Base-by-base conservation (phyloP, 2,888 invertebrate species). In the Callyntrura guangdongensis region DNA sequence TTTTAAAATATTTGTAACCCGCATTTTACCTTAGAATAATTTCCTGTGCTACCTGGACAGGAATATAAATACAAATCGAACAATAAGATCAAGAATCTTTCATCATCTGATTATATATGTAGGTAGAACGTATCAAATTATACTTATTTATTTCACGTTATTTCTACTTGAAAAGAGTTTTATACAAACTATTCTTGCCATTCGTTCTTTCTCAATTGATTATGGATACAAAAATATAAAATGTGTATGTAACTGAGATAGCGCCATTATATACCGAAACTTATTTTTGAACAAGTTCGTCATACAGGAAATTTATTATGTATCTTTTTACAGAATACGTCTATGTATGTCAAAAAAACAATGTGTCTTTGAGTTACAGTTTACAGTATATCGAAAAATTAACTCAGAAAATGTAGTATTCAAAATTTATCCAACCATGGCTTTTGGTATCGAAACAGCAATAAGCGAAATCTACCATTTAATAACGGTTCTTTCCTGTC, bases 11-110 rank as follows among this genome's bases (percentile, higher is more conserved):
- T 12, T 47, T 56, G n/a, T 14, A n/a, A n/a, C n/a, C n/a, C n/a
- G n/a, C n/a, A n/a, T n/a, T n/a, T n/a, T n/a, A n/a, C n/a, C n/a
- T n/a, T n/a, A n/a, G n/a, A n/a, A n/a, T n/a, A n/a, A n/a, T n/a
- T n/a, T n/a, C n/a, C n/a, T n/a, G n/a, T 59, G 3, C 17, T 12
- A 14, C 17, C 5, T n/a, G 2, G 17, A 59, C 1, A 4, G 11
- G 22, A 64, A 25, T 2, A 25, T 56, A 56, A 9, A 14, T 14
- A 14, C 20, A 59, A 59, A 59, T 17, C 14, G 59, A 17, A 59
- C 59, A 59, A 59, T 59, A 59, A 59, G 59, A 64, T 64, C 64
- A 64, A 9, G 69, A 69, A 69, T 69, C 69, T 69, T 69, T 69
- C 69, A 69, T n/a, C 36, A 9, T 69, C 12, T 64, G n/a, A n/a